Base-by-base conservation (phyloP, 2,888 invertebrate species). In the Cephalotes varians region DNA sequence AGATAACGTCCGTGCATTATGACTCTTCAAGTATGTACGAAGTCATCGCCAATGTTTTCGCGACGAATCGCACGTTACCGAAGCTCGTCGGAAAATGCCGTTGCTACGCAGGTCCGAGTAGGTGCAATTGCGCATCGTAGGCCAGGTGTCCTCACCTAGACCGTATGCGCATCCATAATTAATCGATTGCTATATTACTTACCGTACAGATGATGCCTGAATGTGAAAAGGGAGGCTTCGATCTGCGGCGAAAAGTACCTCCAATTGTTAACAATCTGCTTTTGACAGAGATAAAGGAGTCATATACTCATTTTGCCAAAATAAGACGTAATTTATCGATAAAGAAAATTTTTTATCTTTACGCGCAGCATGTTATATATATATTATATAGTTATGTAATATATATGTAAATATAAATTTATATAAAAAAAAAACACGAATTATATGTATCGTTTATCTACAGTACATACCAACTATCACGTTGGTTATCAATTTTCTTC, bases 111-210 rank as follows among this genome's bases (percentile, higher is more conserved):
- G 15, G 28, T 18, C 31, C 67, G 44, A 40, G 62, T 12, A 40
- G 18, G 44, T 58, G 44, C 44, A 69, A 77, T 56, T 77, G 77
- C 67, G 77, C 77, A 12, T 67, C 44, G 56, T 12, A 49, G 9
- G 74, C 64, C 64, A 18, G 28, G 6, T 37, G 21, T 56, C 40
- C 28, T 7, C 40, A 15, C n/a, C 10, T 21, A 44, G 21, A 67
- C 67, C 31, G n/a, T 21, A 31, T 12, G 10, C 10, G 6, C 21
- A 12, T 40, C 18, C 28, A 28, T 69, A 79, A 79, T 79, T 79
- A n/a, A 79, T 79, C 44, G 77, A 79, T 79, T 69, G 25, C 69
- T 47, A 12, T 69, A 25, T 25, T 37, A 62, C 62, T 28, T 28
- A 65, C 25, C 18, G 9, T 58, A 18, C 12, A 15, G 31, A 31